Percentiles rank a stretch among this genome's conserved stretches.
These are phyloP conservation scores for Lindbergichthys nudifrons DNA, from an alignment of 2,797 vertebrate genomes.

Conservation along the genomic window DNA sequence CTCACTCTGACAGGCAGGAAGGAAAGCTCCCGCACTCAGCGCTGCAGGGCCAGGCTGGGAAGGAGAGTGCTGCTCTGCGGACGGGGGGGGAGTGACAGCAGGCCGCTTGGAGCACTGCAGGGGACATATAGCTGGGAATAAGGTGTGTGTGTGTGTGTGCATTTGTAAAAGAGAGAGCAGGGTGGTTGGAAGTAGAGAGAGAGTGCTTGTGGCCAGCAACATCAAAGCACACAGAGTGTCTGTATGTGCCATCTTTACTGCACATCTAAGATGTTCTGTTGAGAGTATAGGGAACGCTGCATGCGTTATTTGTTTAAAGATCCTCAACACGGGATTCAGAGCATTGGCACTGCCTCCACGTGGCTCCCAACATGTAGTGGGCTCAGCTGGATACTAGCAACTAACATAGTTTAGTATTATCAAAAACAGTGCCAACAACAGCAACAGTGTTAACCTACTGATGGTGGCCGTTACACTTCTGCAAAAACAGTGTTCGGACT, in stretches of 20 bases:
- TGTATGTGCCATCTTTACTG: slow-evolving; percentile 18
- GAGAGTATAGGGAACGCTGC: neutral
- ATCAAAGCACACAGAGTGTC: slow-evolving; percentile 1
- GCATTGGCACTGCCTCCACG: no score
- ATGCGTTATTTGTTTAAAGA: neutral
- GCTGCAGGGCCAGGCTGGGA: slow-evolving; percentile 52
- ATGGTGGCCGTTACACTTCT: no score
- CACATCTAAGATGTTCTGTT: slow-evolving; percentile 21
- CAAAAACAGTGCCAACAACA: neutral
- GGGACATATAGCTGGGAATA: slow-evolving; percentile 52
- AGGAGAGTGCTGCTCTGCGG: slow-evolving; percentile 38
- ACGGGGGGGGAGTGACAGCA: slow-evolving; percentile 48
- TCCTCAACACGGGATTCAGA: no score
- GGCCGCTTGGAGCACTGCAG: slow-evolving; percentile 41
- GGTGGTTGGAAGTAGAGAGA: slow-evolving; percentile 10
- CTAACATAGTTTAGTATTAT: no score
- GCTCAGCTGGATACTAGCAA: no score
- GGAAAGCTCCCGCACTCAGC: slow-evolving; percentile 54
- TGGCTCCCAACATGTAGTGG: no score
- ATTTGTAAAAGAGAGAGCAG: neutral
- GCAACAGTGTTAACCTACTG: neutral
- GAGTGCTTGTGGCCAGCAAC: slow-evolving; percentile 26
- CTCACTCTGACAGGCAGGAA: slow-evolving; percentile 65
- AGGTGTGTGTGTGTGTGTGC: slow-evolving; percentile 32
- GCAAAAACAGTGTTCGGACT: no score